These are phyloP conservation scores for Doris montereyensis DNA, from an alignment of 2,888 invertebrate species.

Conservation along the genomic window DNA sequence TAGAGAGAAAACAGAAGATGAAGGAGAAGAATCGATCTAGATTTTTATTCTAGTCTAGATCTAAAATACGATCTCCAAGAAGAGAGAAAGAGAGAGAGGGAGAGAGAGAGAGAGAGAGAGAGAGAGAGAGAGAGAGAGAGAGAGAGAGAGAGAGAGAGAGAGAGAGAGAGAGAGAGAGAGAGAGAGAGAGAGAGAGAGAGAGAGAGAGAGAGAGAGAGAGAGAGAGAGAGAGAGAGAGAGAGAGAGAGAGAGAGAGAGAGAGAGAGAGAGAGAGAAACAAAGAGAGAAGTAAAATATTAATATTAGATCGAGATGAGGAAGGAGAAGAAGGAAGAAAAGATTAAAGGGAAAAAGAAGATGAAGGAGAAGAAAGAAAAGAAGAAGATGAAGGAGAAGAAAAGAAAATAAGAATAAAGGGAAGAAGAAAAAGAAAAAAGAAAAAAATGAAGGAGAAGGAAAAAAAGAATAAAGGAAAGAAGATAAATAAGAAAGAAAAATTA, in stretches of 20 bases:
- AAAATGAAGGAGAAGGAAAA: too few species aligned
- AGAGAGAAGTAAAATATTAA: neutral
- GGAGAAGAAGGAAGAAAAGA: neutral
- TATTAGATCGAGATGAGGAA: neutral
- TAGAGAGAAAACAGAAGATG: too few species aligned
- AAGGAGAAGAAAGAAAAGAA: too few species aligned
- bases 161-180: neutral
- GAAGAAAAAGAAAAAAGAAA: too few species aligned
- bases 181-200: neutral
- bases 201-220: constrained; percentile 5
- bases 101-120: too few species aligned
- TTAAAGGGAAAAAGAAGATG: neutral
- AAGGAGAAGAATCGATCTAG: too few species aligned
- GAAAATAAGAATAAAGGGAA: too few species aligned
- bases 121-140: neutral
- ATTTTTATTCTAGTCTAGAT: too few species aligned
- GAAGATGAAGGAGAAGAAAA: neutral
- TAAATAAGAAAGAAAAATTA: too few species aligned
- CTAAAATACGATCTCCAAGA: too few species aligned
- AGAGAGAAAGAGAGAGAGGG: too few species aligned
- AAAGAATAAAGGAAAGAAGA: too few species aligned
- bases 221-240: neutral
- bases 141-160: constrained; percentile 9
- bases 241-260: neutral
- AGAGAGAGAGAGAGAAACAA: neutral